These are phyloP conservation scores for Holacanthella duospinosa DNA, from an alignment of 2,888 invertebrate species.

Conservation along the genomic window DNA sequence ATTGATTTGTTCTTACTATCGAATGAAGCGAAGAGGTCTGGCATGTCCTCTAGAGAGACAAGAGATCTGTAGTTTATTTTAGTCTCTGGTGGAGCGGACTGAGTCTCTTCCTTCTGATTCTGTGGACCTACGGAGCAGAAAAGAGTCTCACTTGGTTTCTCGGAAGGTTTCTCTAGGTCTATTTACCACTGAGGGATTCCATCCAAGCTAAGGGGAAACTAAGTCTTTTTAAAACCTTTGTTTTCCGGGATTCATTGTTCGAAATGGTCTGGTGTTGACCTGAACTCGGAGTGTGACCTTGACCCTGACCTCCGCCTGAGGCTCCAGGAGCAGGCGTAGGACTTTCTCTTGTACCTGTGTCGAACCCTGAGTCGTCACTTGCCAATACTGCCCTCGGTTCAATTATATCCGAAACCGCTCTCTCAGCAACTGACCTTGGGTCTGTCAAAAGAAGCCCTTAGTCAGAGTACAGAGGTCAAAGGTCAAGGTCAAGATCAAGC, in stretches of 20 bases:
- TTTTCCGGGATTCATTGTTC: conserved; percentile 28
- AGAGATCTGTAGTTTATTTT: conserved; percentile 24
- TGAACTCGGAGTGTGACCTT: not conserved
- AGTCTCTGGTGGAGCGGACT: conserved; percentile 48
- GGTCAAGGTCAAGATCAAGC: no score
- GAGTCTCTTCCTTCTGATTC: conserved; percentile 67
- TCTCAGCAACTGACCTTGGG: conserved; percentile 42
- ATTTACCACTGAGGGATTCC: conserved; percentile 45
- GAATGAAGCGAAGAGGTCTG: conserved; percentile 81
- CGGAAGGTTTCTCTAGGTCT: no score
- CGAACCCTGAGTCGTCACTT: conserved; percentile 21
- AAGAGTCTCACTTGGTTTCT: no score
- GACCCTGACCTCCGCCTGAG: not conserved
- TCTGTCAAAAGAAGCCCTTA: not conserved
- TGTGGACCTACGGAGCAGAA: not conserved
- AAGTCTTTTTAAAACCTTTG: conserved; percentile 80
- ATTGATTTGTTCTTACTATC: conserved; percentile 74
- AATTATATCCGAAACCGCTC: conserved; percentile 44
- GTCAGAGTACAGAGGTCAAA: no score
- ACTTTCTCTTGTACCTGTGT: conserved; percentile 13
- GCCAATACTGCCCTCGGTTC: not conserved
- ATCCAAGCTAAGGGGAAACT: conserved; percentile 87
- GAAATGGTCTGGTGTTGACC: conserved; percentile 7
- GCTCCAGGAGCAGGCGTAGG: conserved; percentile 16
- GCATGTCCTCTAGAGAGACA: conserved; percentile 25